Conservation (phyloP, 1,140 invertebrate genomes). For the Diachasmimorpha longicaudata region DNA sequence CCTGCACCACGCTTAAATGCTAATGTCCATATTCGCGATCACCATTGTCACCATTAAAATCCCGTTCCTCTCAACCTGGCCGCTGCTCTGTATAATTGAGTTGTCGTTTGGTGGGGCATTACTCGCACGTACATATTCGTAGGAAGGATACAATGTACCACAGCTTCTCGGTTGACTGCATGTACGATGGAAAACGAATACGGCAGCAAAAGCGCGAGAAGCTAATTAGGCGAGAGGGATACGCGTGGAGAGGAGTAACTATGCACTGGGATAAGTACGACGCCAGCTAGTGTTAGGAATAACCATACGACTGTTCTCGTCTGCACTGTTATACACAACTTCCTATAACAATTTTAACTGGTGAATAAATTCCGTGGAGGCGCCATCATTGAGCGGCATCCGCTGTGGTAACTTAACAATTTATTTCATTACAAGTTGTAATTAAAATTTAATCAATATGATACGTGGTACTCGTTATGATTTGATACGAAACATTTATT, state of each 20-base stretch:
- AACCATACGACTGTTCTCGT: neutral
- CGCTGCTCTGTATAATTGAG: neutral
- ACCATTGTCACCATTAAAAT: neutral
- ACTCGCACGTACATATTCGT: neutral
- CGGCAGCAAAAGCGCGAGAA: slow-evolving; percentile 3
- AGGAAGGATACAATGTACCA: neutral
- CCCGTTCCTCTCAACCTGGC: neutral
- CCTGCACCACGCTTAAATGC: too few species aligned
- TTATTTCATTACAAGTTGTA: neutral
- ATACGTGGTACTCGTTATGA: neutral
- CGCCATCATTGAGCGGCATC: neutral
- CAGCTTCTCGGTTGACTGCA: neutral
- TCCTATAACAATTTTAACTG: slow-evolving; percentile 1
- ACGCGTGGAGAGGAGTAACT: neutral
- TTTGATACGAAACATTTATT: neutral
- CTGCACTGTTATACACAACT: neutral
- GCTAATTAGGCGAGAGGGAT: slow-evolving; percentile 2
- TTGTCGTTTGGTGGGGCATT: neutral
- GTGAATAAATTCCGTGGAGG: neutral
- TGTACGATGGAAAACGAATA: slow-evolving; percentile 1
- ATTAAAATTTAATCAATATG: neutral
- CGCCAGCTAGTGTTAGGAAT: neutral
- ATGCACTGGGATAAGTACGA: neutral
- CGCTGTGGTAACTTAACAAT: neutral
- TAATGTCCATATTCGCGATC: neutral